A percentile compares a stretch with the other conserved stretches of the same genome.
Evolutionary conservation across 2,797 vertebrate species (phyloP).

Genomic region (Sebastes cheni): DNA sequence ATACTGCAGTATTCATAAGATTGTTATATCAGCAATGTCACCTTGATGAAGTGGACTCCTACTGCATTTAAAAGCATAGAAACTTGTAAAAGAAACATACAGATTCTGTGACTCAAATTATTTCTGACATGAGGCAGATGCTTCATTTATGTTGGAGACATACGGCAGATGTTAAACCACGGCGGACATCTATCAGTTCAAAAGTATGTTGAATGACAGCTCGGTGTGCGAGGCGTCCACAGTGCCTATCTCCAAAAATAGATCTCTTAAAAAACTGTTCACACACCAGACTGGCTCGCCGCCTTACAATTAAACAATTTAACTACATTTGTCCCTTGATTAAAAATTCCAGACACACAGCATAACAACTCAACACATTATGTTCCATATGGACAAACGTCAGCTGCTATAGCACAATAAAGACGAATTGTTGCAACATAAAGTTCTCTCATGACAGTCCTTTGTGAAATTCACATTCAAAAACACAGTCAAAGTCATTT

Average conservation of each 20-base stretch:
- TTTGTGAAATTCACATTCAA: neutral
- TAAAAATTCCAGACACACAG: neutral
- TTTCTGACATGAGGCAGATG: neutral
- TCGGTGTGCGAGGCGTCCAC: constrained; percentile 3
- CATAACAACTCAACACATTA: neutral
- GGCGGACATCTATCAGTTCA: neutral
- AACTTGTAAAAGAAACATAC: neutral
- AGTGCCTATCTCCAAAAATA: neutral
- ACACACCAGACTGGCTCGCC: neutral
- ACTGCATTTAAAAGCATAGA: neutral
- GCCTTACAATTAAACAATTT: neutral
- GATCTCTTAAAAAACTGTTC: neutral
- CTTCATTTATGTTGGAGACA: constrained; percentile 20
- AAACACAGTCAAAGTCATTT: neutral
- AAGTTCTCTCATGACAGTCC: neutral
- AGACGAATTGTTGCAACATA: neutral
- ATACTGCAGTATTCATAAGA: neutral
- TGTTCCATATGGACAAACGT: neutral
- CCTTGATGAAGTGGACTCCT: neutral
- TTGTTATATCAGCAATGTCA: constrained; percentile 19
- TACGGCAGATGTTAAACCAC: constrained; percentile 9
- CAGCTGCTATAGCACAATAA: neutral
- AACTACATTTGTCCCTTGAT: neutral
- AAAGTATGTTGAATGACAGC: constrained; percentile 17
- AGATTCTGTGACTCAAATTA: neutral